phyloP scores from a whole-genome alignment of 1,140 invertebrate genomes.

The silkworm (Bombyx mori) region ASM3026992v2 NC_085124.1:15395501-15396000 shows the following conservation, averaged over 20 bases:
- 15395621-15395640: slow-evolving; percentile 29
- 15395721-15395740: slow-evolving; percentile 52
- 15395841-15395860: slow-evolving; percentile 14
- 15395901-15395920: slow-evolving; percentile 40
- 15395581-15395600: slow-evolving; percentile 54
- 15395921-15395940: slow-evolving; percentile 17
- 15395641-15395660: slow-evolving; percentile 28
- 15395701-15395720: slow-evolving; percentile 42
- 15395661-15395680: slow-evolving; percentile 34
- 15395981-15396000: slow-evolving; percentile 72
- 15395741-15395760: slow-evolving; percentile 59
- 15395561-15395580: slow-evolving; percentile 44
- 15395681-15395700: slow-evolving; percentile 43
- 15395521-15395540: slow-evolving; percentile 55
- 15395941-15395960: slow-evolving; percentile 18
- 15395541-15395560: slow-evolving; percentile 55
- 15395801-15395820: slow-evolving; percentile 44
- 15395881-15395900: slow-evolving; percentile 25
- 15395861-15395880: slow-evolving; percentile 18
- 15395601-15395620: slow-evolving; percentile 51
- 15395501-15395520: slow-evolving; percentile 51
- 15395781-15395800: slow-evolving; percentile 41
- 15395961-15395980: slow-evolving; percentile 25
- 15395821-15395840: slow-evolving; percentile 10
- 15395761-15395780: slow-evolving; percentile 56